Conservation (phyloP, 1,140 invertebrate genomes). For the Eriosoma lanigerum region DNA sequence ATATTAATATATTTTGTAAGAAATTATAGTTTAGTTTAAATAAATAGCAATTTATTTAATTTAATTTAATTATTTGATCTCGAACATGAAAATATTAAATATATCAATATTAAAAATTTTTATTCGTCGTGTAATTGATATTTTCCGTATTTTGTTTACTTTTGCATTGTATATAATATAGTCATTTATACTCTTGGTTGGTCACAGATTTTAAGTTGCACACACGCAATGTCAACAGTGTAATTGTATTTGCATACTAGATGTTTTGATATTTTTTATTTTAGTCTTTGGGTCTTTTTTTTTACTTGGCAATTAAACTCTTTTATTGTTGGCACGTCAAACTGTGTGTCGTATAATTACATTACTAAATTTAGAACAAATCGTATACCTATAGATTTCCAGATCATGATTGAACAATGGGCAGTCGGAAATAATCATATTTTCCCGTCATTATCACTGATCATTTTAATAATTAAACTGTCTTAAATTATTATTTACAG, state of each 20-base stretch:
- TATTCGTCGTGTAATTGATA: no score
- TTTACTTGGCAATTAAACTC: conserved; percentile 19
- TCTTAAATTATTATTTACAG: conserved; percentile 12
- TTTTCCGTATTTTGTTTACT: no score
- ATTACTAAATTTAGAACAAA: conserved; percentile 39
- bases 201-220: not conserved
- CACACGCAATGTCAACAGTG: not conserved
- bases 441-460: not conserved
- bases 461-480: conserved; percentile 14
- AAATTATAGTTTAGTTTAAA: no score
- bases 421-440: conserved; percentile 4
- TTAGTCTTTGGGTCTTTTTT: conserved; percentile 25
- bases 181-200: not conserved
- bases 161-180: no score
- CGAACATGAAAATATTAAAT: no score
- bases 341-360: conserved; percentile 10
- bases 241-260: not conserved
- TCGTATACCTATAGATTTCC: not conserved
- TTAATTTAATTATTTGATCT: no score
- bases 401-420: not conserved
- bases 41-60: no score
- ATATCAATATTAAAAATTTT: no score
- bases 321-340: conserved; percentile 7
- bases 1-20: no score
- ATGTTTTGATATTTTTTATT: conserved; percentile 17